These are phyloP conservation scores for Ailurus styani DNA, from an alignment of 2,113 vertebrate species.

Conservation along the genomic window DNA sequence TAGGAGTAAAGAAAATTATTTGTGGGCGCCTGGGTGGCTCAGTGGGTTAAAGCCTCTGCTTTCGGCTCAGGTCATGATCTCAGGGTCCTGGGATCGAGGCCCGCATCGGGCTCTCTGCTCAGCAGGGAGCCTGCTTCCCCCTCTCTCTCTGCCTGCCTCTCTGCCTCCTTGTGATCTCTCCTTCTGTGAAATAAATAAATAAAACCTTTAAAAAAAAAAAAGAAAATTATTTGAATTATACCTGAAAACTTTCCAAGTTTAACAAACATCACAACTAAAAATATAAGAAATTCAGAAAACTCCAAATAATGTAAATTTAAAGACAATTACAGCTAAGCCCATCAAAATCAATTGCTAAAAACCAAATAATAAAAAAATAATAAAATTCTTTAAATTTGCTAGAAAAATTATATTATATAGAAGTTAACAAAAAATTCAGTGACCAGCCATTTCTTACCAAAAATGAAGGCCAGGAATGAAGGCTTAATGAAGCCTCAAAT, in stretches of 20 bases:
- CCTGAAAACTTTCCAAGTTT: not conserved
- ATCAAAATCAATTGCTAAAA: not conserved
- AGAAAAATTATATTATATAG: not conserved
- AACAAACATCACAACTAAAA: not conserved
- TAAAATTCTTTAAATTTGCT: not conserved
- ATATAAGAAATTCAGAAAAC: not conserved
- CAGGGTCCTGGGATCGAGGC: no score
- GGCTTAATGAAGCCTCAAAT: not conserved
- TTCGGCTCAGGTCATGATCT: no score
- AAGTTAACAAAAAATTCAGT: not conserved
- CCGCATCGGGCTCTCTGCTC: no score
- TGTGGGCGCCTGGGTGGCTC: no score
- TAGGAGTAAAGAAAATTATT: not conserved
- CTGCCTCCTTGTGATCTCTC: no score
- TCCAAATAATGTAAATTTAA: not conserved
- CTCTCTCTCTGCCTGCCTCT: no score
- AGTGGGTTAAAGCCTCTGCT: no score
- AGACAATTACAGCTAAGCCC: not conserved
- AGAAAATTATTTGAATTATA: not conserved
- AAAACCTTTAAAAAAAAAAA: not conserved
- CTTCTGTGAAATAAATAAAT: no score
- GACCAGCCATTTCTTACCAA: not conserved
- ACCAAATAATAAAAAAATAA: not conserved
- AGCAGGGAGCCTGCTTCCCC: no score
- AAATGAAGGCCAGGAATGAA: not conserved